These are phyloP conservation scores for Pachypsylla venusta DNA, from an alignment of 1,140 invertebrate genomes.

Conservation along the genomic window DNA sequence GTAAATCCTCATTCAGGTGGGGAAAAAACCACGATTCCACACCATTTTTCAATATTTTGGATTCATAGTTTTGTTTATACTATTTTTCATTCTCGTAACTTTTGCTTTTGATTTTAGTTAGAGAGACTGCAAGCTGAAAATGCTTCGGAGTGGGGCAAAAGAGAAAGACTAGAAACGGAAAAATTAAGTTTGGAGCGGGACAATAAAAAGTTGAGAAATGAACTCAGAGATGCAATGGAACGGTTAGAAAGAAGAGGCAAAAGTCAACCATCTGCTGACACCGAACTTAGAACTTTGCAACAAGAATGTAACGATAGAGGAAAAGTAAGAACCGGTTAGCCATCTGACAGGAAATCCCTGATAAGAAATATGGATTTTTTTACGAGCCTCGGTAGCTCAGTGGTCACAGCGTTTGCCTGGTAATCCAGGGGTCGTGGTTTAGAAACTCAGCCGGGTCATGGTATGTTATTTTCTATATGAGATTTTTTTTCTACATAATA, in stretches of 20 bases:
- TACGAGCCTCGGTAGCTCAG: no score
- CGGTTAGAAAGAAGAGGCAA: conserved; percentile 49
- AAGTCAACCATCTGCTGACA: conserved; percentile 42
- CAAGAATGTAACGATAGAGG: conserved; percentile 55
- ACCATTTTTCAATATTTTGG: not conserved
- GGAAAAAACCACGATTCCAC: no score
- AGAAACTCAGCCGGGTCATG: no score
- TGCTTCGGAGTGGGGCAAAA: conserved; percentile 80
- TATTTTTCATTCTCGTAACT: conserved; percentile 2
- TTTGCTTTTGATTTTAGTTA: conserved; percentile 36
- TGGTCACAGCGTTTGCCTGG: no score
- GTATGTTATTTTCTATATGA: no score
- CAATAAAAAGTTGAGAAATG: conserved; percentile 70
- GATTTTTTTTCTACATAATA: no score
- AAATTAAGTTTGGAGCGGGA: conserved; percentile 73
- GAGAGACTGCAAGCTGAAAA: conserved; percentile 79
- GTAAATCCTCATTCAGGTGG: no score
- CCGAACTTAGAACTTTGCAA: conserved; percentile 52
- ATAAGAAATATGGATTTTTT: no score
- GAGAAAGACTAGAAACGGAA: conserved; percentile 77
- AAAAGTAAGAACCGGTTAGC: no score
- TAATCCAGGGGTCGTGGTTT: no score
- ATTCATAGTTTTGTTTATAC: conserved; percentile 7
- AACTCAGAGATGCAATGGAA: conserved; percentile 69
- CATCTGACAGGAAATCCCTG: no score